A percentile compares a stretch with the other conserved stretches of the same genome.
Evolutionary conservation across 2,888 invertebrate species (phyloP).

Genomic region (Hymenopus coronatus): DNA sequence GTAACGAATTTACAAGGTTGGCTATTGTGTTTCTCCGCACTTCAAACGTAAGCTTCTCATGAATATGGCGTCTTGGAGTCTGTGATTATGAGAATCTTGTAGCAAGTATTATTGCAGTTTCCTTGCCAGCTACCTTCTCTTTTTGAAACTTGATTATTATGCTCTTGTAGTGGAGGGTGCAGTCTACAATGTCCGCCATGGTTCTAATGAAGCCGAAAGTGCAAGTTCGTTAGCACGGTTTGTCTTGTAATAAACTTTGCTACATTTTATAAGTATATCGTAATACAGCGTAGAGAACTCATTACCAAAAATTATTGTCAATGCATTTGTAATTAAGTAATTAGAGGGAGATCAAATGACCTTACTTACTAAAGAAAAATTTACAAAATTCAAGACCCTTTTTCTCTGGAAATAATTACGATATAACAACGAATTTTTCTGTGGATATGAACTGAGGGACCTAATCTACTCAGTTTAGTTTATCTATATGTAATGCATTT

Average conservation of each 20-base stretch:
- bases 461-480: no score
- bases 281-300: background rate
- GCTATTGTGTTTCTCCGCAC: background rate
- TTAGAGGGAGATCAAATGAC: no score
- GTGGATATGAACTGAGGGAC: no score
- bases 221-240: background rate
- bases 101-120: background rate
- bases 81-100: background rate
- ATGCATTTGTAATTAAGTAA: no score
- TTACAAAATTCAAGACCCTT: no score
- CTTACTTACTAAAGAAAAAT: no score
- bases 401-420: no score
- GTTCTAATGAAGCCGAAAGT: background rate
- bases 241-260: background rate
- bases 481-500: no score
- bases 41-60: background rate
- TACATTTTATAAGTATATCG: background rate
- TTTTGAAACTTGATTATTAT: background rate
- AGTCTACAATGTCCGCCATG: background rate
- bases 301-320: background rate
- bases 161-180: background rate
- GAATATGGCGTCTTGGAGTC: background rate
- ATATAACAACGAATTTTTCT: no score
- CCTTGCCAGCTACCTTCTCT: background rate
- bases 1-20: background rate